Percentiles rank a stretch among this genome's conserved stretches.
Conservation (phyloP, 2,113 vertebrate genomes). For the Etheostoma cragini region DNA sequence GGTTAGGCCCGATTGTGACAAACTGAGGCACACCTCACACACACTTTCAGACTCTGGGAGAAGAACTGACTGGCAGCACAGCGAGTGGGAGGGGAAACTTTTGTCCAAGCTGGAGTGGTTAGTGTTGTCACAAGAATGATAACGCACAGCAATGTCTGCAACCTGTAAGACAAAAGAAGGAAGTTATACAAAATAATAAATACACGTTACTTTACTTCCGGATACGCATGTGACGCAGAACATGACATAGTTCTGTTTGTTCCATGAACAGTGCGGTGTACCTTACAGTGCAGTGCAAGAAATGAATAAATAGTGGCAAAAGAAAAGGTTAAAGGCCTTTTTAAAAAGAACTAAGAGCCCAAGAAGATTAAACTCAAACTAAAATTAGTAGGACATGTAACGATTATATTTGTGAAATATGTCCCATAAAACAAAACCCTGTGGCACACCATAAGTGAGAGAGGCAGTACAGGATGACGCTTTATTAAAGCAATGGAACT, state of each 20-base stretch:
- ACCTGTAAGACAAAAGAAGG: slow-evolving; percentile 81
- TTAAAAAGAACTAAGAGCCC: neutral
- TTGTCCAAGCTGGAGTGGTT: slow-evolving; percentile 14
- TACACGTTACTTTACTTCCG: too few species aligned
- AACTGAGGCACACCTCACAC: slow-evolving; percentile 91
- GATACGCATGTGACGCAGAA: too few species aligned
- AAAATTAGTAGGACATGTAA: neutral
- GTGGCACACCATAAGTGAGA: neutral
- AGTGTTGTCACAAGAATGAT: slow-evolving; percentile 86
- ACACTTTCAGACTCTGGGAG: slow-evolving; percentile 84
- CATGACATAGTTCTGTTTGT: too few species aligned
- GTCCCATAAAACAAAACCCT: neutral
- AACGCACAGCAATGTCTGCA: slow-evolving; percentile 91
- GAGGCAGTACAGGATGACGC: neutral
- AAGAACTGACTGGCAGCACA: slow-evolving; percentile 91
- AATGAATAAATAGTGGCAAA: too few species aligned
- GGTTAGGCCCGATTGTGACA: slow-evolving; percentile 56
- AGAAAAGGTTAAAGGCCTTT: too few species aligned
- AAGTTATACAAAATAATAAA: neutral
- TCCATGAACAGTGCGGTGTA: neutral
- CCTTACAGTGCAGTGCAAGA: too few species aligned
- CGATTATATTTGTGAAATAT: neutral
- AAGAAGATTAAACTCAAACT: neutral
- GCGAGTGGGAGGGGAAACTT: slow-evolving; percentile 37
- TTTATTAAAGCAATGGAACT: neutral